Evolutionary conservation across 1,140 invertebrate genomes (phyloP).

Genomic region (Bombus pascuorum): DNA sequence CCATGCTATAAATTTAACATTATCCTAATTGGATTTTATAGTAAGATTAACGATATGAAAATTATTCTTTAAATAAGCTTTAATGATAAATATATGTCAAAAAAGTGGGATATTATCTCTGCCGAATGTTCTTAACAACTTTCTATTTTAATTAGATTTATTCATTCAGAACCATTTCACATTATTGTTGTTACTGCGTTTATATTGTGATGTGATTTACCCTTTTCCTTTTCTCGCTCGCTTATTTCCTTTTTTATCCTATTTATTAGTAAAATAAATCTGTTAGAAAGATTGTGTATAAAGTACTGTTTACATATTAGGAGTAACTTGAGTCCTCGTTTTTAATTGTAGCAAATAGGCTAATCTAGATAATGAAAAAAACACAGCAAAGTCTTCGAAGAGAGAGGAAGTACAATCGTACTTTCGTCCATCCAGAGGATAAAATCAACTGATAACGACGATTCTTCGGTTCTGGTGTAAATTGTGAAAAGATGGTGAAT

Average conservation of each 20-base stretch:
- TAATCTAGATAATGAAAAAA: conserved; percentile 73
- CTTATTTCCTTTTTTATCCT: conserved; percentile 11
- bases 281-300: conserved; percentile 68
- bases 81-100: not conserved
- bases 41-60: not conserved
- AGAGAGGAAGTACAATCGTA: conserved; percentile 64
- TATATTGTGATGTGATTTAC: not conserved
- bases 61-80: not conserved
- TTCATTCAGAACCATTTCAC: conserved; percentile 6
- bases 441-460: conserved; percentile 49
- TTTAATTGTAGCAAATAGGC: conserved; percentile 72
- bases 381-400: conserved; percentile 69
- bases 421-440: conserved; percentile 56
- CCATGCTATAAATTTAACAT: conserved; percentile 21
- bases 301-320: conserved; percentile 62
- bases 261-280: conserved; percentile 57
- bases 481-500: conserved; percentile 64
- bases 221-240: not conserved
- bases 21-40: conserved; percentile 7
- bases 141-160: conserved; percentile 5
- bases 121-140: conserved; percentile 8
- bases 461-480: conserved; percentile 58
- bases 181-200: conserved; percentile 10
- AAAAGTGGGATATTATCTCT: conserved; percentile 18
- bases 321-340: conserved; percentile 72